Percentiles rank a stretch among this genome's conserved stretches.
phyloP scores from a whole-genome alignment of 2,797 vertebrate genomes.

The Centroberyx gerrardi region DNA sequence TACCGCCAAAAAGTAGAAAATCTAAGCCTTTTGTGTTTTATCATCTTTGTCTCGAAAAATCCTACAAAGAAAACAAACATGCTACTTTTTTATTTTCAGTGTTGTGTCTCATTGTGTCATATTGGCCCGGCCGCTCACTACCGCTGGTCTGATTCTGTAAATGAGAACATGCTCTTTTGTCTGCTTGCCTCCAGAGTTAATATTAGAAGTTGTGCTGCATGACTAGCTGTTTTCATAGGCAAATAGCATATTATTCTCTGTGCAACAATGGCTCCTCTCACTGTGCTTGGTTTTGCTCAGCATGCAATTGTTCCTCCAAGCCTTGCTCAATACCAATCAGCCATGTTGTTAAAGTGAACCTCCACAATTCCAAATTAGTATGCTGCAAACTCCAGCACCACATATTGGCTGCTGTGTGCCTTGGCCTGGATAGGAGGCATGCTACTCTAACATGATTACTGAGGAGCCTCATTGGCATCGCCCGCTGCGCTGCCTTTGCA shows the following conservation, averaged over 20 bases:
- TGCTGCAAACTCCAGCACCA: conserved; percentile 38
- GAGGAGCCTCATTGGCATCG: conserved; percentile 44
- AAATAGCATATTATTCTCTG: conserved; percentile 38
- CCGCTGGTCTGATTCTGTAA: conserved; percentile 1
- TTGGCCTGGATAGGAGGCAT: conserved; percentile 4
- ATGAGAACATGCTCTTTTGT: conserved; percentile 4
- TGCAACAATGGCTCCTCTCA: conserved; percentile 16
- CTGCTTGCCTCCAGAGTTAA: conserved; percentile 25
- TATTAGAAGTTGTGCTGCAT: conserved; percentile 27
- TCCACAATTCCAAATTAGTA: conserved; percentile 56
- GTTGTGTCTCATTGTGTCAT: neutral
- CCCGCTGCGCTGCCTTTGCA: conserved; percentile 17
- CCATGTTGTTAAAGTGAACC: conserved; percentile 57
- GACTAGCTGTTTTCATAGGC: conserved; percentile 31
- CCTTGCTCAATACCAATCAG: conserved; percentile 59
- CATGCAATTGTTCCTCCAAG: conserved; percentile 50
- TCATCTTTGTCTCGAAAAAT: neutral
- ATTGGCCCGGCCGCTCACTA: neutral
- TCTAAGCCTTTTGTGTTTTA: neutral
- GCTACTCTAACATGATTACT: conserved; percentile 61
- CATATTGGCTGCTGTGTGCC: conserved; percentile 28
- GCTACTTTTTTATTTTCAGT: neutral
- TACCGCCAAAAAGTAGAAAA: neutral
- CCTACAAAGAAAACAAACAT: neutral
- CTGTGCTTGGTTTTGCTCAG: conserved; percentile 41